Conservation (phyloP, 2,888 invertebrate species). For the Epinotia bilunana region DNA sequence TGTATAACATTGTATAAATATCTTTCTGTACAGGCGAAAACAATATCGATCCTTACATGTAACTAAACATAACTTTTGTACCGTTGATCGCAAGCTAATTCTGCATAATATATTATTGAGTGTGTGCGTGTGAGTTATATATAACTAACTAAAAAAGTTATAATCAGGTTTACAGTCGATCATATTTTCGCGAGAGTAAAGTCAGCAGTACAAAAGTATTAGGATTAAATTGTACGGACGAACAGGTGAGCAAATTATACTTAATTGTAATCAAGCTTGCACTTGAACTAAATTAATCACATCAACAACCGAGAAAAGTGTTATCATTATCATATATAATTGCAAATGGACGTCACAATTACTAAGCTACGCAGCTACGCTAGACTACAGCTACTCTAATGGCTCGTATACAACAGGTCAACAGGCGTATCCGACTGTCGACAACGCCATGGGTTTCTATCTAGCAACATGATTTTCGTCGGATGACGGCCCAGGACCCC, state of each 20-base stretch:
- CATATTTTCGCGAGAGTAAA: neutral
- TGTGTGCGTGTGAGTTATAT: neutral
- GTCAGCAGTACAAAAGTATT: conserved; percentile 34
- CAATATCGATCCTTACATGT: conserved; percentile 35
- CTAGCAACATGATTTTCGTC: no score
- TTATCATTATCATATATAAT: conserved; percentile 40
- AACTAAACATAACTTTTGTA: conserved; percentile 42
- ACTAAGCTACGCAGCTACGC: conserved; percentile 36
- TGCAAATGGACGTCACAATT: conserved; percentile 51
- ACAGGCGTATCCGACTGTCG: neutral
- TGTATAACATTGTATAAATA: conserved; percentile 60
- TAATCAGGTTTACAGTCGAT: neutral
- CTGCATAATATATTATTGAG: conserved; percentile 17
- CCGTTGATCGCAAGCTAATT: conserved; percentile 26
- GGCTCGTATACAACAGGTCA: neutral
- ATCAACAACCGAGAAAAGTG: conserved; percentile 35
- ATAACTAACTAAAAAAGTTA: neutral
- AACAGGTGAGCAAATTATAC: conserved; percentile 41
- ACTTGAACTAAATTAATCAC: conserved; percentile 33
- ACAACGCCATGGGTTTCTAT: neutral
- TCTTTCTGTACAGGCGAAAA: conserved; percentile 53
- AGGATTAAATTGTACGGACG: conserved; percentile 23
- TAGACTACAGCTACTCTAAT: conserved; percentile 14
- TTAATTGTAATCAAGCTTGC: conserved; percentile 38
- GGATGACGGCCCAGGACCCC: no score